These are phyloP conservation scores for Nannoperca obscura DNA, from an alignment of 2,797 vertebrate genomes.

Conservation along the genomic window DNA sequence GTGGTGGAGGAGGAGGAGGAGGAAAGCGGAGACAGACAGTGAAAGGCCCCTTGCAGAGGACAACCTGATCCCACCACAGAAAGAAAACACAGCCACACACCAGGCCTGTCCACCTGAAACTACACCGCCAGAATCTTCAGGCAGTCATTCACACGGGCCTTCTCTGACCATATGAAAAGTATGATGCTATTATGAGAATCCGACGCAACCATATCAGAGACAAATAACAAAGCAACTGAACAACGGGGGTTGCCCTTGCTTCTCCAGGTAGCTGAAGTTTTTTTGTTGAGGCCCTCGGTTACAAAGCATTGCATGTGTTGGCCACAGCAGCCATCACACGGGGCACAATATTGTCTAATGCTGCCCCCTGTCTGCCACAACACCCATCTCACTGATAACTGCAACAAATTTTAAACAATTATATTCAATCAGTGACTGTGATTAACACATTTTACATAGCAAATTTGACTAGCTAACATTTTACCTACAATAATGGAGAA, in stretches of 20 bases:
- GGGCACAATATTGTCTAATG: slow-evolving; percentile 74
- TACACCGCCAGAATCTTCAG: slow-evolving; percentile 30
- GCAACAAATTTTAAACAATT: slow-evolving; percentile 33
- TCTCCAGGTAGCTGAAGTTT: slow-evolving; percentile 47
- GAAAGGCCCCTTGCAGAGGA: slow-evolving; percentile 69
- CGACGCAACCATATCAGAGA: slow-evolving; percentile 1
- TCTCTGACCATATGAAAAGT: slow-evolving; percentile 15
- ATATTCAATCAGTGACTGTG: not conserved
- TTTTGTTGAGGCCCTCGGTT: slow-evolving; percentile 33
- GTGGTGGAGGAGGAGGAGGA: slow-evolving; percentile 47
- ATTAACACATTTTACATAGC: not conserved
- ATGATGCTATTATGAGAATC: slow-evolving; percentile 8
- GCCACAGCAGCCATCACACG: slow-evolving; percentile 13
- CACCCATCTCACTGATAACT: slow-evolving; percentile 26
- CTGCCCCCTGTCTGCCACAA: slow-evolving; percentile 85
- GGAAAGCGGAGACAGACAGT: slow-evolving; percentile 58
- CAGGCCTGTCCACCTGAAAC: slow-evolving; percentile 58
- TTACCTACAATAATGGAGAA: not conserved
- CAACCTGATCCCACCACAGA: slow-evolving; percentile 61
- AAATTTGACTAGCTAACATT: slow-evolving; percentile 1
- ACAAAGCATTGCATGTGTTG: slow-evolving; percentile 29
- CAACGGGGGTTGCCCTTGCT: not conserved
- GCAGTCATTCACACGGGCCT: slow-evolving; percentile 3
- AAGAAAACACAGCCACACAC: slow-evolving; percentile 59
- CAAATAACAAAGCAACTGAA: not conserved